These are phyloP conservation scores for Muscicapa striata DNA, from an alignment of 2,797 vertebrate species.

Conservation along the genomic window DNA sequence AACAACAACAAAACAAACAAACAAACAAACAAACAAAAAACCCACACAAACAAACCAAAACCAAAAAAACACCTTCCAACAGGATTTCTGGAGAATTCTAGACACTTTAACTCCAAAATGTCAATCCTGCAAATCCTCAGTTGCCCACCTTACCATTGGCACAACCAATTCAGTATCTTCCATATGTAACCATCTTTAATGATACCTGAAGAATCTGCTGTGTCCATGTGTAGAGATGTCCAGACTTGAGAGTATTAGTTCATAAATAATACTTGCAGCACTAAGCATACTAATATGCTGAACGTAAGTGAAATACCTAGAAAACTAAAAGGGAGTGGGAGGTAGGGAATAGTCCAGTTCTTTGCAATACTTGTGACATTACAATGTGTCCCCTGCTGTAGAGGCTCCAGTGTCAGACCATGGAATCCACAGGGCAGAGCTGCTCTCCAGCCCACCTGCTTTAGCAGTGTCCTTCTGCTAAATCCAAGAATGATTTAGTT, in stretches of 20 bases:
- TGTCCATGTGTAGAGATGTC: not conserved
- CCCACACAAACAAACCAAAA: too few species aligned
- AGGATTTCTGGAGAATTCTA: not conserved
- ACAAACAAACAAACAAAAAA: too few species aligned
- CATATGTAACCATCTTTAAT: not conserved
- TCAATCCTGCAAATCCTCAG: not conserved
- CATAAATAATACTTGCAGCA: not conserved
- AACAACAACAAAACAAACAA: too few species aligned
- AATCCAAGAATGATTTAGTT: not conserved
- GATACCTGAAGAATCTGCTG: not conserved
- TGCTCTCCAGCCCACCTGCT: not conserved
- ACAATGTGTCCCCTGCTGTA: not conserved
- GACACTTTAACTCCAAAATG: not conserved
- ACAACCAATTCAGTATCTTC: not conserved
- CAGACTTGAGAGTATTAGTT: not conserved
- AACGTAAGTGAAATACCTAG: not conserved
- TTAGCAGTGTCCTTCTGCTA: not conserved
- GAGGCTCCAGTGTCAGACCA: not conserved
- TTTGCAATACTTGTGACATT: not conserved
- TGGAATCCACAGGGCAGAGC: not conserved
- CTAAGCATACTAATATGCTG: not conserved
- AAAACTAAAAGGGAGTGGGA: not conserved
- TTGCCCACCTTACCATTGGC: not conserved
- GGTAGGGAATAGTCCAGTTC: not conserved
- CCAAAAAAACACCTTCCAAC: not conserved